Evolutionary conservation across 2,797 vertebrate species (phyloP).

Genomic region (Tapera naevia): DNA sequence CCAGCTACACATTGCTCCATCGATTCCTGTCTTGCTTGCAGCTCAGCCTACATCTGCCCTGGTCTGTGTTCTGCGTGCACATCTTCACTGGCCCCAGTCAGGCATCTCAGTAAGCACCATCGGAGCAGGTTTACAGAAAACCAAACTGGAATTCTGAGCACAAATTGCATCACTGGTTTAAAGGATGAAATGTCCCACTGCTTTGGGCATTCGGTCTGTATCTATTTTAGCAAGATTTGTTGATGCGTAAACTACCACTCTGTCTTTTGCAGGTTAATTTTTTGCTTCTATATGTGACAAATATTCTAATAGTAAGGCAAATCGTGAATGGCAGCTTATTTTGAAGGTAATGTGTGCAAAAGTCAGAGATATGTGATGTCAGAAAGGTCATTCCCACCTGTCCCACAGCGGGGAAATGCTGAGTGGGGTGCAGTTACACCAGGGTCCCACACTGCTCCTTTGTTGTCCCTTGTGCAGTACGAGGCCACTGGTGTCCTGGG

Average conservation of each 20-base stretch:
- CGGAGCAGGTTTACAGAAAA: background rate
- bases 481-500: background rate
- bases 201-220: background rate
- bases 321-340: background rate
- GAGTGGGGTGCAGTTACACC: background rate
- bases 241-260: background rate
- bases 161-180: background rate
- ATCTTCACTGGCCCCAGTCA: background rate
- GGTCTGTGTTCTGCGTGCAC: background rate
- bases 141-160: background rate
- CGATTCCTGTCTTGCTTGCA: accelerated
- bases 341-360: background rate
- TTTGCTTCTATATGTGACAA: background rate
- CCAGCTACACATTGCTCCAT: no score
- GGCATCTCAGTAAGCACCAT: background rate
- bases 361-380: background rate
- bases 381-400: background rate
- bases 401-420: no score
- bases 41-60: background rate
- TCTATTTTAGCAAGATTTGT: background rate
- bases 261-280: background rate
- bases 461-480: background rate
- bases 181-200: background rate
- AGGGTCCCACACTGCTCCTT: background rate
- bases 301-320: background rate